Base-by-base conservation (phyloP, 2,888 invertebrate genomes). In the Drosophila emarginata region DNA sequence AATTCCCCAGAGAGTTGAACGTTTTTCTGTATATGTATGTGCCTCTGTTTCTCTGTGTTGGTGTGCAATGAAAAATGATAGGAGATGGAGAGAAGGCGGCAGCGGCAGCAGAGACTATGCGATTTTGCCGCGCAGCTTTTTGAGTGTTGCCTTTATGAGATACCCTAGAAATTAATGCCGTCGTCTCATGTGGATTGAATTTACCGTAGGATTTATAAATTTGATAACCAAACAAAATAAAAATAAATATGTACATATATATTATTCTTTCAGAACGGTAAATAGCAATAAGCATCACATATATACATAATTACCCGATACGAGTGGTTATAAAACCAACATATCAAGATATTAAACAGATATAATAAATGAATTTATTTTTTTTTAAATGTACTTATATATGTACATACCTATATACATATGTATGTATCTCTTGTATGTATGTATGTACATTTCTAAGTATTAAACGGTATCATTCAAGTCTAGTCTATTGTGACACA, bases 401-500 rank as follows among this genome's bases (percentile, higher is more conserved):
- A 6, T 26, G 6, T 26, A 6, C 26, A 6, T 4, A 6, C 6
- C 3, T 26, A 6, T 26, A 6, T 26, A 6, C 26, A 26, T 26
- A 6, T 26, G 26, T 5, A 26, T 26, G 6, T 26, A 26, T 26
- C n/a, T n/a, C n/a, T n/a, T n/a, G n/a, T 26, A 6, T 26, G 6
- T 26, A 6, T 5, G 5, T 26, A 6, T 26, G 26, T 5, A 26
- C 5, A 6, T 26, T 5, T 26, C 6, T 26, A 26, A 26, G 26
- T n/a, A n/a, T n/a, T 37, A 45, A 21, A 37, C 58, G 72, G 60
- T 60, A 61, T 73, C 4, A 81, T 81, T 79, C 78, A 76, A 75
- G 86, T 82, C 77, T 74, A 86, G 79, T 45, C 79, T 77, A 86
- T 79, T 77, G 76, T 76, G 80, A 78, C 72, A 70, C 72, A 70